Evolutionary conservation across 2,113 vertebrate genomes (phyloP), one percentile per base, ranked within the genome.

Genomic region (Amia ocellicauda): DNA sequence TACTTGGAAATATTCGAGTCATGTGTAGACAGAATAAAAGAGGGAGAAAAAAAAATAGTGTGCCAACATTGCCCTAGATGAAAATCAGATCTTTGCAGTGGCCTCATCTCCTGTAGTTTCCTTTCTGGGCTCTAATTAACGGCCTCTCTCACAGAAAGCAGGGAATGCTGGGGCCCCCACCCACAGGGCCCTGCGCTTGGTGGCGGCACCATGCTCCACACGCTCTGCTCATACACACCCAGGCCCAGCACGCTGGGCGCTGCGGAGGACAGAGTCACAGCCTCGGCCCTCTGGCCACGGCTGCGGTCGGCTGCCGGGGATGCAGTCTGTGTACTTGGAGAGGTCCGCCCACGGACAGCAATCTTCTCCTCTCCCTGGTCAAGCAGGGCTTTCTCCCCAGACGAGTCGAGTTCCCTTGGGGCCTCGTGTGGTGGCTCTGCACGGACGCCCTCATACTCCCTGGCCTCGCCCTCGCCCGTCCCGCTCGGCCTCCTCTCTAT

Each of bases 141-240:
- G 23, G 79, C 63, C 70, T 89, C 85, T 19, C 78, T 83, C 63
- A 88, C 77, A 2, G 82, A 61, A 52, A 79, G 81, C 69, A 80
- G 74, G 24, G 70, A 58, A 62, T 83, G 84, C 68, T 83, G 80
- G 0, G 78, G 64, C 19, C 78, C 79, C 89, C 89, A 90, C 19
- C 74, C 73, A 1, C 79, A 62, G 7, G 69, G n/a, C 14, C 82
- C 76, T 20, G 83, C 71, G 23, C 74, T 66, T 22, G 3, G 63
- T 60, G 14, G 79, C 19, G 59, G 80, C 17, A 84, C 81, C 69
- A 86, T 64, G 65, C 76, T 80, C 87, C 87, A 89, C 27, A 83
- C 74, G 2, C 72, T 68, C 55, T 78, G 23, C 49, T 67, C 57
- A 20, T 45, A 60, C 2, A 23, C 47, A 20, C 49, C 24, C 2